Evolutionary conservation across 2,797 vertebrate genomes (phyloP), one percentile per base, ranked within the genome.

Genomic region (Acrossocheilus fasciatus): DNA sequence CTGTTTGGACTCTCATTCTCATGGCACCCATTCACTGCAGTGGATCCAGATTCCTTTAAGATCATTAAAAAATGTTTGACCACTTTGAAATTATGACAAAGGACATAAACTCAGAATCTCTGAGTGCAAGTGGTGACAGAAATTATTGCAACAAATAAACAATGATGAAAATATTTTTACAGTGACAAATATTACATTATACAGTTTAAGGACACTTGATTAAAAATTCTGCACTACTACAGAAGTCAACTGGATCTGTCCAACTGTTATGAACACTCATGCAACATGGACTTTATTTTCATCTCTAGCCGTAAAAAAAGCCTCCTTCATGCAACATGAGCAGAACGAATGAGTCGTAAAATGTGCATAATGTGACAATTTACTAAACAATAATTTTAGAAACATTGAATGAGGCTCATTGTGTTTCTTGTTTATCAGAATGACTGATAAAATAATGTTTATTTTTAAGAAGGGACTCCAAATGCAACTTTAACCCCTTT

Each of bases 401-500:
- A 54, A 14, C 50, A 39, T 15, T 30, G 57, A 43, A 62, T 45
- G n/a, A 36, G 59, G 26, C 78, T 64, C n/a, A 81, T 20, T 66
- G 77, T 64, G 57, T 64, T 80, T 18, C 57, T 50, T 62, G 54
- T 43, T 75, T 54, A 2, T 50, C 12, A 14, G 47, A 66, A 82
- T 4, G 66, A 54, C 12, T 26, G 30, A 81, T 59, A 3, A 62
- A 64, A 59, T 23, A 68, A 66, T 12, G 30, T 68, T 52, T 70
- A 7, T 54, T 66, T 83, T 86, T 85, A 86, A 95, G 93, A 93
- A 77, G 11, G 34, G 50, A 57, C 30, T 77, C 11, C 18, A n/a
- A 23, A 77, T 93, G 94, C 94, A 95, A 93, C 91, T 94, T 93
- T 92, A 88, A 91, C 89, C 91, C 90, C 91, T 89, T 45, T 89